phyloP scores from a whole-genome alignment of 2,113 vertebrate genomes.

The Heliornis fulica region DNA sequence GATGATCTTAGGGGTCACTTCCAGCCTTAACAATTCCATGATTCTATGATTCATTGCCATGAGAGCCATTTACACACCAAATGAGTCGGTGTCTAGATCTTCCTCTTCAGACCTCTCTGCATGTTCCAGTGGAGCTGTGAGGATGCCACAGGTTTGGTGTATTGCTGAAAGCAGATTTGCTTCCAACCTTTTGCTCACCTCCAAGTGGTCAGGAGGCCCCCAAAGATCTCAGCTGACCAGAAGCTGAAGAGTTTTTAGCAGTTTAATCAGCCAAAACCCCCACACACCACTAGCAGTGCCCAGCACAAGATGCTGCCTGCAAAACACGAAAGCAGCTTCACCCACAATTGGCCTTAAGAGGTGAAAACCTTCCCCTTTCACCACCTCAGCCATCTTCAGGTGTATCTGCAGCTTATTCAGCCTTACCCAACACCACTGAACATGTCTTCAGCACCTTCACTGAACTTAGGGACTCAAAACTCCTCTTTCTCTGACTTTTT shows the following conservation, averaged over 20 bases:
- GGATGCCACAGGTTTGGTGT: not conserved
- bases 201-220: not conserved
- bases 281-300: not conserved
- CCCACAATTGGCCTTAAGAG: not conserved
- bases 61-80: not conserved
- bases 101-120: not conserved
- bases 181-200: not conserved
- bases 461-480: not conserved
- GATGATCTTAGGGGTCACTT: too few species aligned
- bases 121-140: too few species aligned
- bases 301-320: fast-evolving
- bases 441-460: not conserved
- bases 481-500: not conserved
- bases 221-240: not conserved
- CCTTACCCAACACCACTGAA: not conserved
- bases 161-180: not conserved
- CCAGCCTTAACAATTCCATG: too few species aligned
- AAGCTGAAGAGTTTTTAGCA: not conserved
- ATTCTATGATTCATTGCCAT: fast-evolving
- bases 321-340: not conserved
- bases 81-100: not conserved
- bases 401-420: not conserved
- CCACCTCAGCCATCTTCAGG: too few species aligned
- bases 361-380: not conserved
- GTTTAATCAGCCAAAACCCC: not conserved